A percentile compares a stretch with the other conserved stretches of the same genome.
phyloP scores from a whole-genome alignment of 2,113 vertebrate species.

The Aramus guarauna region DNA sequence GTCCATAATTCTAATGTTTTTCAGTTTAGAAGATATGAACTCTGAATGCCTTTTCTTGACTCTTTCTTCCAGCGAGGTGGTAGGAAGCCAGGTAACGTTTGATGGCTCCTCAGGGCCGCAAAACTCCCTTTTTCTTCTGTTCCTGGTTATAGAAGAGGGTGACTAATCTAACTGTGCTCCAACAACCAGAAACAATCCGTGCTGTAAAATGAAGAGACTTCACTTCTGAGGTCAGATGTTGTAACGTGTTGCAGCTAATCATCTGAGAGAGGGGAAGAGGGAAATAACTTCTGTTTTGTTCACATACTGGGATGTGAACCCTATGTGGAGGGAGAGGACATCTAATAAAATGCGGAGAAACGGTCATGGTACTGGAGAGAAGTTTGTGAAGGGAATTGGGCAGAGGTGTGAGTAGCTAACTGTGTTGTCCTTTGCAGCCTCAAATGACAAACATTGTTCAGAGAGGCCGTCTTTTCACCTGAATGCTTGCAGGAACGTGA shows the following conservation, averaged over 20 bases:
- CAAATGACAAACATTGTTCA: background rate
- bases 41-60: background rate
- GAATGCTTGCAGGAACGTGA: background rate
- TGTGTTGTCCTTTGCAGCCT: background rate
- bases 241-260: background rate
- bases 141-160: background rate
- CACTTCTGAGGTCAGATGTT: background rate
- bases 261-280: background rate
- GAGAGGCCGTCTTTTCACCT: background rate
- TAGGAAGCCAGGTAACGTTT: background rate
- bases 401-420: background rate
- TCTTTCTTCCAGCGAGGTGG: background rate
- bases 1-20: background rate
- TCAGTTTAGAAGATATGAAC: background rate
- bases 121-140: background rate
- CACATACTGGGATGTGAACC: background rate
- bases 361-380: rapidly evolving
- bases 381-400: background rate
- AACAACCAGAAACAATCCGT: background rate
- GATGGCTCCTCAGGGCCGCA: too few relatives aligned
- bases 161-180: background rate
- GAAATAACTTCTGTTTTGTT: background rate
- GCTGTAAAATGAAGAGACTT: background rate
- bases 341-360: background rate
- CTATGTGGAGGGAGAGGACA: background rate